Percentiles rank a stretch among this genome's conserved stretches.
Evolutionary conservation across 2,888 invertebrate species (phyloP).

Genomic region (Drosophila greeni): DNA sequence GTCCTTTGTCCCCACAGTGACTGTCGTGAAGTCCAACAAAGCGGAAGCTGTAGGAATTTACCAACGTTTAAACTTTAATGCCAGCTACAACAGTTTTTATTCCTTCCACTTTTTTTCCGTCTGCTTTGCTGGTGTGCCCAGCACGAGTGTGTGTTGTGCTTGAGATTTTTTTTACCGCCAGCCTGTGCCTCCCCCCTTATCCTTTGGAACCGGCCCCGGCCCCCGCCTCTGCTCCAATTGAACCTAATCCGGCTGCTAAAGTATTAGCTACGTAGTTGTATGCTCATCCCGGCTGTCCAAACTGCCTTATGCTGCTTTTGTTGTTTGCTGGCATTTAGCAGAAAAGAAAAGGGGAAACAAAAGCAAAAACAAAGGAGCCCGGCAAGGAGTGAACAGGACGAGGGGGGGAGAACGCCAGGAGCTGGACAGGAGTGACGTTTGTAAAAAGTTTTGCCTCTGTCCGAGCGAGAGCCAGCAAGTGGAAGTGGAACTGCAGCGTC

Average conservation of each 20-base stretch:
- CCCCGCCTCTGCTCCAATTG: constrained; percentile 62
- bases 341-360: constrained; percentile 41
- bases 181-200: constrained; percentile 25
- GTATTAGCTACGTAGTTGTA: constrained; percentile 73
- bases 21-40: constrained; percentile 57
- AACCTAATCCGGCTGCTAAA: constrained; percentile 73
- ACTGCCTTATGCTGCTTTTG: constrained; percentile 73
- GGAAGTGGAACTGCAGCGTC: constrained; percentile 34
- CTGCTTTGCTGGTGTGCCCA: constrained; percentile 11
- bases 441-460: constrained; percentile 63
- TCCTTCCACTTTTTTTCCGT: constrained; percentile 34
- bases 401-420: constrained; percentile 19
- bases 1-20: constrained; percentile 45
- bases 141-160: constrained; percentile 35
- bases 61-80: constrained; percentile 73
- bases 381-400: constrained; percentile 10
- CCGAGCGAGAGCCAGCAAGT: constrained; percentile 32
- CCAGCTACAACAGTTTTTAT: constrained; percentile 65
- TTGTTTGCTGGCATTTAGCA: constrained; percentile 71
- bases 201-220: constrained; percentile 11
- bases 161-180: constrained; percentile 40
- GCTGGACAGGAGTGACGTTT: constrained; percentile 47
- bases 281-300: constrained; percentile 72
- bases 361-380: constrained; percentile 35
- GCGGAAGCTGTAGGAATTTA: constrained; percentile 73